Conservation (phyloP, 2,888 invertebrate species). For the Thelaira solivaga region DNA sequence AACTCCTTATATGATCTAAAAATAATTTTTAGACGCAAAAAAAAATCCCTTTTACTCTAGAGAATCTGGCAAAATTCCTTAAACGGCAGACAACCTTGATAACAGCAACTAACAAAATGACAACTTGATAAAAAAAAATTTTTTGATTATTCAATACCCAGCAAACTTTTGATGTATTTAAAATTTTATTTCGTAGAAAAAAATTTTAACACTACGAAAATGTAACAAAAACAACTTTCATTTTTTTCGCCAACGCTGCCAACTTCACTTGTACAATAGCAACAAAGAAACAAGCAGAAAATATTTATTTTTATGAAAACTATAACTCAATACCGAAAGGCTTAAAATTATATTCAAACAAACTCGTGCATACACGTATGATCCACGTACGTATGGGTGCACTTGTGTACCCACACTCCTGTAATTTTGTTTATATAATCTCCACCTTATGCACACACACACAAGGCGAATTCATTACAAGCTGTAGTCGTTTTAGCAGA, state of each 20-base stretch:
- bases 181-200: not conserved
- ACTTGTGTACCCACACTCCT: not conserved
- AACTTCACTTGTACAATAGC: not conserved
- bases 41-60: not conserved
- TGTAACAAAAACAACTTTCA: slow-evolving; percentile 64
- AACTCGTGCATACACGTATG: not conserved
- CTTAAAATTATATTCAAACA: slow-evolving; percentile 39
- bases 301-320: slow-evolving; percentile 29
- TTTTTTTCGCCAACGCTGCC: slow-evolving; percentile 54
- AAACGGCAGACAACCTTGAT: slow-evolving; percentile 51
- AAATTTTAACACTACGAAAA: slow-evolving; percentile 13
- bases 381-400: not conserved
- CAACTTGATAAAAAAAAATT: slow-evolving; percentile 2
- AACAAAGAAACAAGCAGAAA: not conserved
- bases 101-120: slow-evolving; percentile 17
- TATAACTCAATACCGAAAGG: slow-evolving; percentile 55
- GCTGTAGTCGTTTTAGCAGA: too few relatives aligned
- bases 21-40: not conserved
- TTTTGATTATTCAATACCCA: too few relatives aligned
- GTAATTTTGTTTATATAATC: slow-evolving; percentile 43
- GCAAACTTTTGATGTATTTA: not conserved
- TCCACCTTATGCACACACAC: not conserved
- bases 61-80: not conserved
- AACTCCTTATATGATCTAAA: too few relatives aligned
- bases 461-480: too few relatives aligned